Percentiles rank a stretch among this genome's conserved stretches.
Conservation (phyloP, 2,113 vertebrate genomes). For the Melierax canorus region DNA sequence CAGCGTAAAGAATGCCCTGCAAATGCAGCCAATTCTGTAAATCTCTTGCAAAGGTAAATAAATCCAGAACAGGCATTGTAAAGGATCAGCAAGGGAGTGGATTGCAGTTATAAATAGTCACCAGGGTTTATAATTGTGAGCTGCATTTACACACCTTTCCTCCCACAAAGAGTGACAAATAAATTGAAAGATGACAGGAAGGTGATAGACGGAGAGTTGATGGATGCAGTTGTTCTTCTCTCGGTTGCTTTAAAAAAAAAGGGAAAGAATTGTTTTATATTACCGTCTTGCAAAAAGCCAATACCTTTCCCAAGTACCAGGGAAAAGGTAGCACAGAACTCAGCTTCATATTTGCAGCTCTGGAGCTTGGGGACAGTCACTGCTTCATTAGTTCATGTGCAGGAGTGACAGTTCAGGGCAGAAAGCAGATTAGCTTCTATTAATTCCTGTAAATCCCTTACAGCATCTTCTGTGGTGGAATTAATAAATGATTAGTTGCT, state of each 20-base stretch:
- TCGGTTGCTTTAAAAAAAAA: neutral
- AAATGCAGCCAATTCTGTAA: neutral
- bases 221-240: neutral
- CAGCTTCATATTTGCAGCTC: neutral
- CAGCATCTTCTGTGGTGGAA: conserved; percentile 12
- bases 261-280: neutral
- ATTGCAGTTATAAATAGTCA: neutral
- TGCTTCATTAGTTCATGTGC: neutral
- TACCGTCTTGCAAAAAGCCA: neutral
- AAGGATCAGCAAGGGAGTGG: neutral
- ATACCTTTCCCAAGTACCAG: neutral
- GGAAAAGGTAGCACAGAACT: neutral
- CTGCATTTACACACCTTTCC: neutral
- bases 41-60: neutral
- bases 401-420: neutral
- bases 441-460: conserved; percentile 40
- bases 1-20: neutral
- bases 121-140: neutral
- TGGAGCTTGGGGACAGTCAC: neutral
- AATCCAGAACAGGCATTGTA: neutral
- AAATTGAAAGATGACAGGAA: neutral
- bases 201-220: neutral
- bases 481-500: conserved; percentile 42
- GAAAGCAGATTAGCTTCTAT: conserved; percentile 23
- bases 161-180: neutral